Evolutionary conservation across 2,113 vertebrate species (phyloP), one percentile per base, ranked within the genome.

Genomic region (Forbesichthys agassizii): DNA sequence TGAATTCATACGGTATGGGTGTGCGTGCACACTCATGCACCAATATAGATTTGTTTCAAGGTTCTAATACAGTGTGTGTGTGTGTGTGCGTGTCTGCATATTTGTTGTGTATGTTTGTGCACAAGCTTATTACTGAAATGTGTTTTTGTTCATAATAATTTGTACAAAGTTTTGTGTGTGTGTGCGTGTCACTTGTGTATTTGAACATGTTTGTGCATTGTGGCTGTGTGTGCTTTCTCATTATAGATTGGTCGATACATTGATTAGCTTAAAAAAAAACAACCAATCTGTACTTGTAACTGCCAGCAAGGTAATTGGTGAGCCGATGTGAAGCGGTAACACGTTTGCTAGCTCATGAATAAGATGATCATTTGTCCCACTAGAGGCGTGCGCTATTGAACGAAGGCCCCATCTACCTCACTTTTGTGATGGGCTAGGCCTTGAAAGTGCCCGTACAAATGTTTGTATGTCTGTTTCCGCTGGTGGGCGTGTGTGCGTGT

Each of bases 331-430:
- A 0, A 2, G 64, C 68, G 48, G 63, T 70, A 75, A 63, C 83
- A 65, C 76, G 74, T 74, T 77, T 65, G 69, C 75, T 72, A 77
- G 81, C 84, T 80, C 83, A 85, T 86, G 86, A 82, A 82, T 83
- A 83, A 82, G 55, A 74, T 75, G 78, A 87, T 84, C 71, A 87
- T 86, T 81, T 85, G 78, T 66, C 77, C 81, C 84, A 73, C 84
- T 58, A 57, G 79, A 77, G 75, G 75, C 76, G 49, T 9, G n/a
- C 65, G 70, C 71, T 78, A 82, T 87, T 75, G 85, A 84, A 73
- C 54, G 33, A 67, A 78, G 74, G 74, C 77, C 73, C 81, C 79
- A 75, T 87, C 86, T 84, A 83, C 80, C 73, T 76, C 48, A 6
- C 54, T 61, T 73, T 48, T 64, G 61, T 84, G 80, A 77, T 84